Evolutionary conservation across 2,113 vertebrate genomes (phyloP), one percentile per base, ranked within the genome.

Genomic region (Nerophis ophidion): DNA sequence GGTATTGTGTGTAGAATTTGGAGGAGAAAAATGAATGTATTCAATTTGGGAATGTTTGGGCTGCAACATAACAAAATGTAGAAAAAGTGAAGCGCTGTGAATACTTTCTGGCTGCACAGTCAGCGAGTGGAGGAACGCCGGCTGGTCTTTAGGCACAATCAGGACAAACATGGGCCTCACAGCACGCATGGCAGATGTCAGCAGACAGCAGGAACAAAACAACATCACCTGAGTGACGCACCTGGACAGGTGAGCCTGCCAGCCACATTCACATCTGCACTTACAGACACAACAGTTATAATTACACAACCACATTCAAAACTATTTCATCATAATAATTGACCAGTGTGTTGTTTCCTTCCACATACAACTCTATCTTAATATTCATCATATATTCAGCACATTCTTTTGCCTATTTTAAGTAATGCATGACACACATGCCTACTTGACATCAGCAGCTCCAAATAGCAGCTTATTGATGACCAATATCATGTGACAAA

Each of bases 191-290:
- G 53, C 38, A 56, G 55, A 72, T 49, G 52, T 53, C 68, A 79
- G 72, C 61, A 65, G 46, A 69, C 13, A 61, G 45, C 16, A 44
- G 57, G 57, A 17, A 54, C 9, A 57, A 15, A 12, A 55, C 15
- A 46, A 5, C 59, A 54, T 50, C n/a, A 7, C 13, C 12, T 58
- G 17, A 9, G 51, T 33, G 59, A 72, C 55, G 34, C 60, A 19
- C 49, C 48, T 49, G 58, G 15, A 70, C 49, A 65, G 76, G 54
- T 74, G 15, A 68, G 55, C 48, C 52, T 38, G 5, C 14, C 50
- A 44, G n/a, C 57, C n/a, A n/a, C n/a, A n/a, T n/a, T n/a, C n/a
- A n/a, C n/a, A n/a, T n/a, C n/a, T n/a, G n/a, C n/a, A n/a, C n/a
- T n/a, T n/a, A n/a, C n/a, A n/a, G n/a, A n/a, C n/a, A n/a, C n/a